Conservation (phyloP, 2,888 invertebrate species). For the Eilema sororculum region DNA sequence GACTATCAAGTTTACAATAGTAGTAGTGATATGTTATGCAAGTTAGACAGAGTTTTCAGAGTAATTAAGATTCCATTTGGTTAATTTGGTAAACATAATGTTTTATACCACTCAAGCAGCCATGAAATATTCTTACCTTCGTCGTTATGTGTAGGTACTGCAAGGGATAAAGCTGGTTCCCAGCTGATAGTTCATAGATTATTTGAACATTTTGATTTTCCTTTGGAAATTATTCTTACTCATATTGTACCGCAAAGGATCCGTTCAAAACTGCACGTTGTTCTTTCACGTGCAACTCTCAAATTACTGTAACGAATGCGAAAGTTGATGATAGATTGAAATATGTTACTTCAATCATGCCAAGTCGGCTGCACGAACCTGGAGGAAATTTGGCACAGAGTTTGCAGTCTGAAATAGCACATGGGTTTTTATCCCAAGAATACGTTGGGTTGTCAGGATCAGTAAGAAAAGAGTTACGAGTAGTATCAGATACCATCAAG, state of each 20-base stretch:
- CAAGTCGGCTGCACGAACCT: neutral
- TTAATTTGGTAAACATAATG: too few species aligned
- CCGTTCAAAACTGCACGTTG: too few species aligned
- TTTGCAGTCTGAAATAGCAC: neutral
- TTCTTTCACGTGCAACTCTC: too few species aligned
- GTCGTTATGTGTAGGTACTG: neutral
- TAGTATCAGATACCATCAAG: neutral
- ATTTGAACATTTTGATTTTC: neutral
- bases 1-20: neutral
- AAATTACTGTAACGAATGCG: too few species aligned
- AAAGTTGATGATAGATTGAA: too few species aligned
- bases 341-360: neutral
- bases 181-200: neutral
- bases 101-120: neutral
- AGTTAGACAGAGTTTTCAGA: neutral
- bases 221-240: too few species aligned
- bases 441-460: too few species aligned
- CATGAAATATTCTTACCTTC: too few species aligned
- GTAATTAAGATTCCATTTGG: neutral
- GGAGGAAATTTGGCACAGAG: neutral
- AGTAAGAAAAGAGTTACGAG: neutral
- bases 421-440: neutral
- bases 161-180: neutral
- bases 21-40: too few species aligned
- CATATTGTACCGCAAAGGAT: too few species aligned